Conservation (phyloP, 2,113 vertebrate genomes). For the Syngnathus scovelli region DNA sequence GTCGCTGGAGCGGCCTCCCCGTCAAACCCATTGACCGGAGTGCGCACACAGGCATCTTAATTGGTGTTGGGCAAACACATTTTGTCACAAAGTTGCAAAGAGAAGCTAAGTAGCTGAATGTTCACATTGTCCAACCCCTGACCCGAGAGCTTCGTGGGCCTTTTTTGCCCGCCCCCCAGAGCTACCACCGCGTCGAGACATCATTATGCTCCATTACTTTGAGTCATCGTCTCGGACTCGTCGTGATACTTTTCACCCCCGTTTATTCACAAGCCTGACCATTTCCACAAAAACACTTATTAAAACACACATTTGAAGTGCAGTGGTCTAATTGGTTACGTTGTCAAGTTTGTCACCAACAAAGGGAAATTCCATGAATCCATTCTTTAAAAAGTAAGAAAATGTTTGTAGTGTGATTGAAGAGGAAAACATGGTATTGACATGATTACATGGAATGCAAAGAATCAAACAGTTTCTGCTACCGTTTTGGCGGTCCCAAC, state of each 20-base stretch:
- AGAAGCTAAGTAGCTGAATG: conserved; percentile 83
- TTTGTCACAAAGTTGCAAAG: conserved; percentile 80
- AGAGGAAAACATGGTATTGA: no score
- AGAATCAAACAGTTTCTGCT: no score
- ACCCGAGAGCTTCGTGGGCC: conserved; percentile 63
- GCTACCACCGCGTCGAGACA: conserved; percentile 55
- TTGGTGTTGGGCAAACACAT: conserved; percentile 84
- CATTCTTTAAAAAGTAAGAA: no score
- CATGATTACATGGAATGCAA: no score
- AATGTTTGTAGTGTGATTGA: no score
- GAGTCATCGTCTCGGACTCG: conserved; percentile 74
- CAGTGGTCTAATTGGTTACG: no score
- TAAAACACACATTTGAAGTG: no score
- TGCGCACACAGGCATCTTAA: conserved; percentile 74
- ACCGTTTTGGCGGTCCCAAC: no score
- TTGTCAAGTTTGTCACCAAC: no score
- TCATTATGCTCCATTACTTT: conserved; percentile 77
- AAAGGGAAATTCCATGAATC: no score
- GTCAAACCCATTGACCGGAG: conserved; percentile 76
- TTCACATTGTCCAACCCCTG: conserved; percentile 81
- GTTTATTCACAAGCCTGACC: conserved; percentile 23
- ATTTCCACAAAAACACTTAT: no score
- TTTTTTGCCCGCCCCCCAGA: background rate
- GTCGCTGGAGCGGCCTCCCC: conserved; percentile 71
- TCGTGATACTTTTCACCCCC: conserved; percentile 24